phyloP scores from a whole-genome alignment of 2,113 vertebrate species.

The Meriones unguiculatus region DNA sequence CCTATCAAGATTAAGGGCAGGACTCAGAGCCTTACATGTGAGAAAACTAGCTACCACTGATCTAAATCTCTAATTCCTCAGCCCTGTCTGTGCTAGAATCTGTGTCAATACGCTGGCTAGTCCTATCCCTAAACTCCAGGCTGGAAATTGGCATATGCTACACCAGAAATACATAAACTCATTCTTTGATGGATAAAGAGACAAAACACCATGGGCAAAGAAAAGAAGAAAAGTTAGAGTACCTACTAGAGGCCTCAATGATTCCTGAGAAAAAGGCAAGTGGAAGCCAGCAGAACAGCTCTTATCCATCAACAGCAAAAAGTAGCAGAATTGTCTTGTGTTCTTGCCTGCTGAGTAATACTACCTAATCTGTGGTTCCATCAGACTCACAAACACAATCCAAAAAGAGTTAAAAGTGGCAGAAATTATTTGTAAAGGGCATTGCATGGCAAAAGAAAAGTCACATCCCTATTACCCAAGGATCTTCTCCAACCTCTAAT shows the following conservation, averaged over 20 bases:
- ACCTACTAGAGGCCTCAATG: not conserved
- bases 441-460: slow-evolving; percentile 46
- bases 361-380: not conserved
- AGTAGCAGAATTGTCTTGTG: not conserved
- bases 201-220: not conserved
- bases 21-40: not conserved
- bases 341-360: not conserved
- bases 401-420: not conserved
- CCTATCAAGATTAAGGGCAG: not conserved
- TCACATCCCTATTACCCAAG: not conserved
- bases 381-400: slow-evolving; percentile 32
- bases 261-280: not conserved
- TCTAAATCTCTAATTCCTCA: not conserved
- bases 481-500: slow-evolving; percentile 1
- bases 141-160: not conserved
- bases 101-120: not conserved
- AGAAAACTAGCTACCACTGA: not conserved
- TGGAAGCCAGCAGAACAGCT: not conserved
- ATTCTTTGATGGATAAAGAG: not conserved
- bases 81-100: not conserved
- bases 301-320: not conserved
- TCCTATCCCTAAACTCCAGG: not conserved
- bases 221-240: not conserved
- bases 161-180: not conserved
- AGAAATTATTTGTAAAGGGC: not conserved